phyloP scores from a whole-genome alignment of 2,888 invertebrate genomes.

The Aleiodes leptofemur region DNA sequence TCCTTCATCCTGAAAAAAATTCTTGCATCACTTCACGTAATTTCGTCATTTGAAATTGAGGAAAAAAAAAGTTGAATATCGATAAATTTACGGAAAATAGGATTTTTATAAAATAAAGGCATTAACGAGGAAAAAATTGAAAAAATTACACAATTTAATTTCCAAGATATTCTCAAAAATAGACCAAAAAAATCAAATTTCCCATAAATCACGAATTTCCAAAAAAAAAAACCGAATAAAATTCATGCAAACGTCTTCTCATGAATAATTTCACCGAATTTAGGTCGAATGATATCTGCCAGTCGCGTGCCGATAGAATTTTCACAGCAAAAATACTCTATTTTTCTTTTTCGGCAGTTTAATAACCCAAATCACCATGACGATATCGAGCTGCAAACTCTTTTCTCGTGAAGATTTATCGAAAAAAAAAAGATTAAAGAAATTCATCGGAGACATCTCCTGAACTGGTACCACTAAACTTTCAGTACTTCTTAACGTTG shows the following conservation, averaged over 20 bases:
- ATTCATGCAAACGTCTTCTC: background rate
- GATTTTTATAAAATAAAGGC: too few species aligned
- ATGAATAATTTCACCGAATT: conserved; percentile 2
- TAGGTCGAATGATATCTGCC: conserved; percentile 35
- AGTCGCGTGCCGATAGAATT: conserved; percentile 52
- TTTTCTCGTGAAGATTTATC: conserved; percentile 49
- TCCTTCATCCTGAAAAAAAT: too few species aligned
- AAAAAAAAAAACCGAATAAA: too few species aligned
- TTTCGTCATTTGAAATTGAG: too few species aligned
- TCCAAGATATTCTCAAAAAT: too few species aligned
- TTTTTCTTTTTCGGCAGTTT: conserved; percentile 28
- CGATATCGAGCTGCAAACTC: conserved; percentile 51
- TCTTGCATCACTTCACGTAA: too few species aligned
- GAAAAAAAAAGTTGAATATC: too few species aligned
- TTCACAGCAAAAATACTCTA: conserved; percentile 31
- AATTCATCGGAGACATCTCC: conserved; percentile 46
- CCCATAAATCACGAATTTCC: too few species aligned
- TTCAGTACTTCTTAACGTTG: conserved; percentile 36
- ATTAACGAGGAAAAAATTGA: too few species aligned
- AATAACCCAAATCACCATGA: conserved; percentile 45
- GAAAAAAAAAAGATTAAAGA: conserved; percentile 50
- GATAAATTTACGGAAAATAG: too few species aligned
- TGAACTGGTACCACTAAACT: conserved; percentile 54
- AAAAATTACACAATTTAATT: too few species aligned
- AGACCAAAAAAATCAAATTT: too few species aligned